Evolutionary conservation across 2,113 vertebrate species (phyloP), one percentile per base, ranked within the genome.

Genomic region (Siniperca knerii): DNA sequence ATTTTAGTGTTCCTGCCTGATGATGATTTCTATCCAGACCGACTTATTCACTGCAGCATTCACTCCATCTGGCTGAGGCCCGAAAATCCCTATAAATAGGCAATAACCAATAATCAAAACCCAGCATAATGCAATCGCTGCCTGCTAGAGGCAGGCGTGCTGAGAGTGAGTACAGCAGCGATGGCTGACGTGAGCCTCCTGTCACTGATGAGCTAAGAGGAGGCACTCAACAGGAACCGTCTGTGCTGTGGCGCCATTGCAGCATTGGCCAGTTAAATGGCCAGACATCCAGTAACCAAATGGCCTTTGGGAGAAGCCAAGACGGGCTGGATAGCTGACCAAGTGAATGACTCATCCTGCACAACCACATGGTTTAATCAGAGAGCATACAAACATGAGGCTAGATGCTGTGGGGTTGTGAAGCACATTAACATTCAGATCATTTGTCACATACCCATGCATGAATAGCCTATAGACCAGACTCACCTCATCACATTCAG

Each of bases 221-320:
- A 76, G 83, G 55, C 74, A 81, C 90, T 87, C 83, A 81, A 80
- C 82, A 70, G 75, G 88, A 81, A 82, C 84, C 44, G 71, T 92
- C 90, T 87, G 85, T 84, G 91, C 87, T 71, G 62, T 60, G 79
- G 72, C 61, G 81, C 83, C 87, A 67, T 23, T 78, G 81, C 80
- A 81, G 50, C 78, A 80, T 23, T 37, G 76, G 73, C 67, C 81
- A 77, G 84, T 89, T 90, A 91, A 90, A 92, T 86, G 85, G 73
- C 90, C 44, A 46, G 21, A 77, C 90, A 80, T 86, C 61, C 75
- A 85, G 75, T 73, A 79, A 92, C 88, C 92, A 92, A 94, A 92
- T 86, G 90, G 92, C 80, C 85, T 83, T 70, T 55, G 71, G 81
- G 58, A 78, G 58, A 65, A 83, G 93, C 89, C 89, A 90, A 87